A percentile compares a stretch with the other conserved stretches of the same genome.
These are phyloP conservation scores for Chymomyza caudatula DNA, from an alignment of 2,888 invertebrate genomes.

Conservation along the genomic window DNA sequence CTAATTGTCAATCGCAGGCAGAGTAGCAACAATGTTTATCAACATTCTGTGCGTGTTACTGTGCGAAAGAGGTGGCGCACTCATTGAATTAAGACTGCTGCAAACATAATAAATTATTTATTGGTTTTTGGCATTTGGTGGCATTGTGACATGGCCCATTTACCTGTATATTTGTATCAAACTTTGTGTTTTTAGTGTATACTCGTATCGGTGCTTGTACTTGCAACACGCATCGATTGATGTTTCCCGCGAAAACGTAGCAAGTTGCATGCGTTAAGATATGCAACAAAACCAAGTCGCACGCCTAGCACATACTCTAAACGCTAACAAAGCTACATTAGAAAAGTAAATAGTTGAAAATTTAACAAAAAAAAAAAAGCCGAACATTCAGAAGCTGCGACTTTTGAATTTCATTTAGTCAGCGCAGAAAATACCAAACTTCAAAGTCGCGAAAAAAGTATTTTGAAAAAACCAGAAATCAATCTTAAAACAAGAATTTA, in stretches of 20 bases:
- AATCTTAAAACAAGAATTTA: too few relatives aligned
- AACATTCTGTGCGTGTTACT: not conserved
- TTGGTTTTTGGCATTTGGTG: slow-evolving; percentile 2
- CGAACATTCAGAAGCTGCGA: too few relatives aligned
- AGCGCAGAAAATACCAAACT: too few relatives aligned
- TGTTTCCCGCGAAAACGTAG: slow-evolving; percentile 3
- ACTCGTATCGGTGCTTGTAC: too few relatives aligned
- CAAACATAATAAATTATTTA: slow-evolving; percentile 19
- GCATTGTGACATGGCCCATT: slow-evolving; percentile 25
- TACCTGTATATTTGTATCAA: slow-evolving; percentile 22
- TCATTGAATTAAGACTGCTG: not conserved
- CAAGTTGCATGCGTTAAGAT: slow-evolving; percentile 32
- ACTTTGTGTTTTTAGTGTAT: not conserved
- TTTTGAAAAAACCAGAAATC: too few relatives aligned
- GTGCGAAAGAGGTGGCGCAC: not conserved
- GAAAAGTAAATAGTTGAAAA: too few relatives aligned
- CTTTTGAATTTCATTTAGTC: too few relatives aligned
- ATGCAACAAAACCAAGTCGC: not conserved
- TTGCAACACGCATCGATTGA: slow-evolving; percentile 39
- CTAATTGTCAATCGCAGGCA: not conserved
- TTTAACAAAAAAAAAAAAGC: not conserved
- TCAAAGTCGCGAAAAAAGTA: too few relatives aligned
- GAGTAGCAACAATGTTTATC: not conserved
- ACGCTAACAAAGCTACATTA: too few relatives aligned
- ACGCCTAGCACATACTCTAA: not conserved